A percentile compares a stretch with the other conserved stretches of the same genome.
phyloP scores from a whole-genome alignment of 2,888 invertebrate species.

The Craniophora ligustri region DNA sequence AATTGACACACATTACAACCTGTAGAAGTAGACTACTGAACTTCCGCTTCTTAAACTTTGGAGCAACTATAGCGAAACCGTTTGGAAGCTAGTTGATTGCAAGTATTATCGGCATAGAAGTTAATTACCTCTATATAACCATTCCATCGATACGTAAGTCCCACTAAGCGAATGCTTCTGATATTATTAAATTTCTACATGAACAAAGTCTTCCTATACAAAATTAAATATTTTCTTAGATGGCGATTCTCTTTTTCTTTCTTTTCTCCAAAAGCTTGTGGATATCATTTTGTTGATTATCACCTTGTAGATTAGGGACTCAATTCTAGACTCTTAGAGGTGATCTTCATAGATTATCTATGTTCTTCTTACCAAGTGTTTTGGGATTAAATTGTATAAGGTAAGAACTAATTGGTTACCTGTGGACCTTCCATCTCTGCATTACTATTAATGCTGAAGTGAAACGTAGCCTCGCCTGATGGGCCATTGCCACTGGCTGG shows the following conservation, averaged over 20 bases:
- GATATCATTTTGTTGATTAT: too few species aligned
- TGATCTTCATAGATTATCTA: not conserved
- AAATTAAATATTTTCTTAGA: too few species aligned
- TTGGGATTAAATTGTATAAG: not conserved
- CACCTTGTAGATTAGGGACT: too few species aligned
- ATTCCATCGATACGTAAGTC: too few species aligned
- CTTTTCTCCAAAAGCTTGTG: too few species aligned
- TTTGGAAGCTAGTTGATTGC: slow-evolving; percentile 27
- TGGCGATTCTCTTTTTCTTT: too few species aligned
- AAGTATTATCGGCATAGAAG: slow-evolving; percentile 29
- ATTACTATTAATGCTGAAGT: slow-evolving; percentile 94
- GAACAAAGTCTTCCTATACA: too few species aligned
- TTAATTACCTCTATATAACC: too few species aligned
- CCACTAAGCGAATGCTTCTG: too few species aligned
- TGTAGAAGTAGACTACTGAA: slow-evolving; percentile 9
- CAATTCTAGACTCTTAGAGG: too few species aligned
- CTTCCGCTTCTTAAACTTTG: slow-evolving; percentile 18
- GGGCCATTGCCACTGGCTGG: slow-evolving; percentile 88
- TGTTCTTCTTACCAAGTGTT: not conserved
- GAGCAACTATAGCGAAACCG: too few species aligned
- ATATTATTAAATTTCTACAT: too few species aligned
- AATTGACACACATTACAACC: slow-evolving; percentile 8
- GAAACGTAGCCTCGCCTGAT: slow-evolving; percentile 89
- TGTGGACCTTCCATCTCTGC: slow-evolving; percentile 94
- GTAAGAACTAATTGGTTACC: slow-evolving; percentile 62